phyloP scores from a whole-genome alignment of 2,888 invertebrate species.

The Neoaliturus tenellus region DNA sequence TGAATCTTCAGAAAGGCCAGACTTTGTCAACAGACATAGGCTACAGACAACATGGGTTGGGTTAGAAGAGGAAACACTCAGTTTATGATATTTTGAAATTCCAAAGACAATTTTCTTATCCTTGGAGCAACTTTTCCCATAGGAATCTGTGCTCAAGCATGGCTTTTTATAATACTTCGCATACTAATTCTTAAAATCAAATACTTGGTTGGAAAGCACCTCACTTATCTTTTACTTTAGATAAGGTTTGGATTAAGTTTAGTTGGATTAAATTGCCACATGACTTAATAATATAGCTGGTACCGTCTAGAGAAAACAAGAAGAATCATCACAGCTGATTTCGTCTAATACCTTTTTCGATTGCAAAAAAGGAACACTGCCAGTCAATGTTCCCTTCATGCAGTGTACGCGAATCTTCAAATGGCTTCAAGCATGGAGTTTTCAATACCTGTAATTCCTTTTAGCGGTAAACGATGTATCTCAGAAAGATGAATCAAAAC shows the following conservation, averaged over 20 bases:
- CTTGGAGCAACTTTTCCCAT: constrained; percentile 27
- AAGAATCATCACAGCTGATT: constrained; percentile 30
- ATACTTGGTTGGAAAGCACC: too few relatives aligned
- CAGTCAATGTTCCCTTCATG: constrained; percentile 22
- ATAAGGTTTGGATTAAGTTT: too few relatives aligned
- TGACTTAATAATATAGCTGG: constrained; percentile 2
- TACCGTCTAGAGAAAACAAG: background rate
- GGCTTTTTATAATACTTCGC: constrained; percentile 24
- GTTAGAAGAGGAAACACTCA: constrained; percentile 14
- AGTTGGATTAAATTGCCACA: background rate
- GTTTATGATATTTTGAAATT: constrained; percentile 15
- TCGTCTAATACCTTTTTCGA: background rate
- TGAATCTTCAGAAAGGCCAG: background rate
- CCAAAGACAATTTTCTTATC: constrained; percentile 31
- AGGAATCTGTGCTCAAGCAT: constrained; percentile 33
- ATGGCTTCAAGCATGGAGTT: background rate
- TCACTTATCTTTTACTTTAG: too few relatives aligned
- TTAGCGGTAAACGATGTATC: background rate
- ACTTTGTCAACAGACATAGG: background rate
- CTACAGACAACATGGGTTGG: background rate
- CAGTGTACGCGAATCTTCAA: constrained; percentile 1
- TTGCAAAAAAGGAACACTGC: constrained; percentile 17
- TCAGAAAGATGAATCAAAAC: constrained; percentile 3
- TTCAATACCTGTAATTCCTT: background rate
- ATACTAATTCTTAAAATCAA: constrained; percentile 30